Evolutionary conservation across 2,113 vertebrate species (phyloP).

Genomic region (Phalacrocorax aristotelis): DNA sequence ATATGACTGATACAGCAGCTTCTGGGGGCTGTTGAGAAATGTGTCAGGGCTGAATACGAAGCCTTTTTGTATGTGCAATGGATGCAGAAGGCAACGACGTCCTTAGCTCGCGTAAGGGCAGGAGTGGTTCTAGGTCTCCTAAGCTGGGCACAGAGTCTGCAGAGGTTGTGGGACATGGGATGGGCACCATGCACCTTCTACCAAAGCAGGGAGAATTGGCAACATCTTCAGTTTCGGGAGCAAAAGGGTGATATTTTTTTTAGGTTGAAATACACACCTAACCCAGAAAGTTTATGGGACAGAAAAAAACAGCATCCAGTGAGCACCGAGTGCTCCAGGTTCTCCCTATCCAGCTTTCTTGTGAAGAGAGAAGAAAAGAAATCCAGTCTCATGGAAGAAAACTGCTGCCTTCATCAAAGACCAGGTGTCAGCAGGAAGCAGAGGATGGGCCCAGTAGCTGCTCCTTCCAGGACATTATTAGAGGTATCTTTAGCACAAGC

Average conservation of each 20-base stretch:
- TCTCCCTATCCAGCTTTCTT: background rate
- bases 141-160: no score
- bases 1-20: background rate
- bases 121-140: background rate
- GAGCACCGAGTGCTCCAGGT: background rate
- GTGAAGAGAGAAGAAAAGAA: background rate
- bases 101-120: background rate
- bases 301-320: background rate
- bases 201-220: background rate
- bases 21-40: background rate
- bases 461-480: background rate
- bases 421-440: background rate
- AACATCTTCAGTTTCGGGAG: background rate
- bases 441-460: background rate
- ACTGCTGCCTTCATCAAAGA: background rate
- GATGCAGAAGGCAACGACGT: background rate
- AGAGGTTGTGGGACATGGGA: background rate
- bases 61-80: background rate
- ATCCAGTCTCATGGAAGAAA: background rate
- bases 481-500: background rate
- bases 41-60: background rate
- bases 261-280: background rate
- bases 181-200: background rate
- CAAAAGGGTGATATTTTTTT: background rate
- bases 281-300: background rate